phyloP scores from a whole-genome alignment of 2,888 invertebrate species.

The Ceraclea dissimilis region DNA sequence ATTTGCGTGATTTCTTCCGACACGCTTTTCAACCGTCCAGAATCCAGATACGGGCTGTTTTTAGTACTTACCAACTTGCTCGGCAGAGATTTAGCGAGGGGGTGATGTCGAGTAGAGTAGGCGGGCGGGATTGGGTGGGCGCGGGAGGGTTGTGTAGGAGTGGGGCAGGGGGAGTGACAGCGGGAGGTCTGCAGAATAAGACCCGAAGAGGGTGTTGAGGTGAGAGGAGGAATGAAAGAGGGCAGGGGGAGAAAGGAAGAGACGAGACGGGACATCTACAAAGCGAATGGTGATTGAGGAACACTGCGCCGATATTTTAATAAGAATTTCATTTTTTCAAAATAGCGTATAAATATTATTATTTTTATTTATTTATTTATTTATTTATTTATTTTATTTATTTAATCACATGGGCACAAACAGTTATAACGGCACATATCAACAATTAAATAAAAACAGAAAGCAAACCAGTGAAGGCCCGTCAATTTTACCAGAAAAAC shows the following conservation, averaged over 20 bases:
- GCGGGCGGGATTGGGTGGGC: conserved; percentile 20
- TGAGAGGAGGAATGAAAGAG: conserved; percentile 1
- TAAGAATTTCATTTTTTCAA: not conserved
- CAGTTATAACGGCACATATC: too few species aligned
- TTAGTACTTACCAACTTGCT: not conserved
- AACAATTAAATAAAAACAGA: too few species aligned
- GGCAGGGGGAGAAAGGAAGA: conserved; percentile 25
- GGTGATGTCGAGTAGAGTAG: conserved; percentile 8
- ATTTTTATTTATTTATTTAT: too few species aligned
- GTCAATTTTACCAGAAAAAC: too few species aligned
- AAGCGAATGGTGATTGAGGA: conserved; percentile 13
- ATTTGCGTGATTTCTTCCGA: conserved; percentile 5
- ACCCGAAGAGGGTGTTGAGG: conserved; percentile 15
- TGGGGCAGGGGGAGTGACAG: conserved; percentile 22
- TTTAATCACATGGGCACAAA: too few species aligned
- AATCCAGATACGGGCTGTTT: conserved; percentile 6
- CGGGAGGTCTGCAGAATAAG: conserved; percentile 27
- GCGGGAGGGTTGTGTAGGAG: conserved; percentile 15
- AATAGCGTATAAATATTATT: too few species aligned
- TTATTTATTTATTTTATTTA: too few species aligned
- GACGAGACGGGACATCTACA: conserved; percentile 30
- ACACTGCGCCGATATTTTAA: conserved; percentile 9
- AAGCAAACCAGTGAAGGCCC: too few species aligned
- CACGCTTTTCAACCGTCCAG: conserved; percentile 6
- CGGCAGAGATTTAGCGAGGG: conserved; percentile 9